phyloP scores from a whole-genome alignment of 2,113 vertebrate species.

The Protobothrops flavoviridis region DNA sequence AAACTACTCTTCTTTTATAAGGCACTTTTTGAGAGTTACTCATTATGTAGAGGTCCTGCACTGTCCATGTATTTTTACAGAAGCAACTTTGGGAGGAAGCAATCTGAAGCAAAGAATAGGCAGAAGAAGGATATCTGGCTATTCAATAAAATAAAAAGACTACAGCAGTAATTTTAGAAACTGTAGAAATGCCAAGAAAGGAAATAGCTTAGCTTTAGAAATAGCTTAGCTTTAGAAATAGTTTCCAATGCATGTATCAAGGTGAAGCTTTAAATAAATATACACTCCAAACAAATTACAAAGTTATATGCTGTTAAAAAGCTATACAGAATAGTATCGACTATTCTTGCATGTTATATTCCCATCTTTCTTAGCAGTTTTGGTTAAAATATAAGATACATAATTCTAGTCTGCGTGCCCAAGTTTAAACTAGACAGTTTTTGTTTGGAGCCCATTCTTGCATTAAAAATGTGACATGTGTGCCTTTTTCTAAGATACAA shows the following conservation, averaged over 20 bases:
- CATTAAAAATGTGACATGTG: not conserved
- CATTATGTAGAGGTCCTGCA: slow-evolving; percentile 12
- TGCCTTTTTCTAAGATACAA: not conserved
- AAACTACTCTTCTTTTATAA: slow-evolving; percentile 20
- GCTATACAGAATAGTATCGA: not conserved
- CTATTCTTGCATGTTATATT: not conserved
- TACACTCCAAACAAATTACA: not conserved
- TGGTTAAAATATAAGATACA: not conserved
- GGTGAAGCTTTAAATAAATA: not conserved
- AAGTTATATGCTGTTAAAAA: not conserved
- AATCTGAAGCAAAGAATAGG: fast-evolving
- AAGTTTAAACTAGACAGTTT: not conserved
- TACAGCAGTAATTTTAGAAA: not conserved
- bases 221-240: not conserved
- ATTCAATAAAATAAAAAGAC: not conserved
- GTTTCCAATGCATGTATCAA: not conserved
- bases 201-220: too few species aligned
- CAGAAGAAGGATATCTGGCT: too few species aligned
- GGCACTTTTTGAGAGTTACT: slow-evolving; percentile 23
- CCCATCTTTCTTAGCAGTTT: not conserved
- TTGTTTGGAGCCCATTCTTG: not conserved
- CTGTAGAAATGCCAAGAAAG: not conserved
- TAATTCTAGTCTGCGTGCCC: not conserved
- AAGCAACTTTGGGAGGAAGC: not conserved
- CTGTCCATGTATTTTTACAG: not conserved